Conservation (phyloP, 2,888 invertebrate species). For the Anthophora plumipes region DNA sequence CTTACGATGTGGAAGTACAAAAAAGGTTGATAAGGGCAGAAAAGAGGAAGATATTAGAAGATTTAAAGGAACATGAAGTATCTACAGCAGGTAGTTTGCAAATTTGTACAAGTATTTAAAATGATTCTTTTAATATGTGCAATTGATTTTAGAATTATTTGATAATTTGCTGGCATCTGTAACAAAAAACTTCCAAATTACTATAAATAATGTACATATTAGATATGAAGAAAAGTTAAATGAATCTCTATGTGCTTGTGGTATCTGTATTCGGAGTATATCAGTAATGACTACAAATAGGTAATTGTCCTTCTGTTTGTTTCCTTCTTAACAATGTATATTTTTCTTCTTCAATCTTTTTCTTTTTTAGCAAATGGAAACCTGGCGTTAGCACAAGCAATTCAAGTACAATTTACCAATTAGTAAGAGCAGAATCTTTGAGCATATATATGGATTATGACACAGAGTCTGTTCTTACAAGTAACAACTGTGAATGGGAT, state of each 20-base stretch:
- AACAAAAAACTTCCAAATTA: constrained; percentile 92
- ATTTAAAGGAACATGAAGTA: constrained; percentile 88
- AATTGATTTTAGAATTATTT: constrained; percentile 89
- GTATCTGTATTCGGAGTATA: constrained; percentile 91
- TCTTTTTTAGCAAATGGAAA: constrained; percentile 90
- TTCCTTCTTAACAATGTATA: neutral
- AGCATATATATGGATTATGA: constrained; percentile 92
- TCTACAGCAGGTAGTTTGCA: constrained; percentile 57
- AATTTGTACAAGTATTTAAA: neutral
- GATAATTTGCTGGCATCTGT: constrained; percentile 91
- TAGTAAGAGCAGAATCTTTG: constrained; percentile 91
- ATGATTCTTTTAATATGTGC: constrained; percentile 78
- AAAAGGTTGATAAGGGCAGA: constrained; percentile 90
- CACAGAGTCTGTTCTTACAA: constrained; percentile 79
- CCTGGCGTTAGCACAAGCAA: constrained; percentile 88
- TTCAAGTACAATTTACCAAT: constrained; percentile 88
- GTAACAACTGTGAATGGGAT: constrained; percentile 75
- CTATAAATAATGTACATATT: constrained; percentile 91
- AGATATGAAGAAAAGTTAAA: constrained; percentile 92
- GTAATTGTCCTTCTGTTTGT: constrained; percentile 82
- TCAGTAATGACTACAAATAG: constrained; percentile 93
- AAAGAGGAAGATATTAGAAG: constrained; percentile 89
- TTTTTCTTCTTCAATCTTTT: neutral
- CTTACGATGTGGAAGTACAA: constrained; percentile 91
- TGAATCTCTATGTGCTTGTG: constrained; percentile 89